These are phyloP conservation scores for Scolopax bukidnonensis DNA, from an alignment of 2,797 vertebrate genomes.

Conservation along the genomic window DNA sequence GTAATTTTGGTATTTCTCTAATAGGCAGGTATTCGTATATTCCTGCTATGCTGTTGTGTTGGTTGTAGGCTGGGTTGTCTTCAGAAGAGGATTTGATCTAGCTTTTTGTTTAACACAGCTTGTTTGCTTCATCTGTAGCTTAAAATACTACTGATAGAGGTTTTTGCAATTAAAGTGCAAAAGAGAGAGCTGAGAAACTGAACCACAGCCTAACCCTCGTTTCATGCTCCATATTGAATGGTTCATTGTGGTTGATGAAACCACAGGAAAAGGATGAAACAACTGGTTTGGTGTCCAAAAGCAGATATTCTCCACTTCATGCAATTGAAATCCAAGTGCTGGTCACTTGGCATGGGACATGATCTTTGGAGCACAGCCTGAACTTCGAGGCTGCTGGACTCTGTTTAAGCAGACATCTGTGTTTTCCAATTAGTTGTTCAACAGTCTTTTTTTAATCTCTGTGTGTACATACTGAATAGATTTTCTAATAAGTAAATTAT, in stretches of 20 bases:
- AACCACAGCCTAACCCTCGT: not conserved
- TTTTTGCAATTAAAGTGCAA: not conserved
- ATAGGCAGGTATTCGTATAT: not conserved
- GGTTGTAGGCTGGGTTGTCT: not conserved
- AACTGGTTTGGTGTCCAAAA: not conserved
- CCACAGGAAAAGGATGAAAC: not conserved
- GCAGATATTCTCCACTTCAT: not conserved
- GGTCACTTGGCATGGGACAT: not conserved
- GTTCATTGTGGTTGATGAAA: not conserved
- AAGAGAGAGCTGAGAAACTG: not conserved
- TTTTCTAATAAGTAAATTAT: slow-evolving; percentile 1
- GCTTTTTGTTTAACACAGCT: not conserved
- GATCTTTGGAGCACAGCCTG: not conserved
- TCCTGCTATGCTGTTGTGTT: not conserved
- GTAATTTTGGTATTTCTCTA: not conserved
- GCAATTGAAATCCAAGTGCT: not conserved
- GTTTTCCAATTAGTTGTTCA: not conserved
- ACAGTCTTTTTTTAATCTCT: not conserved
- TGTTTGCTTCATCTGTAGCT: not conserved
- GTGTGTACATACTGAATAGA: not conserved
- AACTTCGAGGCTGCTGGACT: not conserved
- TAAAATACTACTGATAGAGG: not conserved
- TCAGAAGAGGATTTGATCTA: not conserved
- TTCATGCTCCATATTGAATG: not conserved
- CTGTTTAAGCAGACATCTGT: not conserved